Base-by-base conservation (phyloP, 2,113 vertebrate species). In the Peromyscus leucopus region DNA sequence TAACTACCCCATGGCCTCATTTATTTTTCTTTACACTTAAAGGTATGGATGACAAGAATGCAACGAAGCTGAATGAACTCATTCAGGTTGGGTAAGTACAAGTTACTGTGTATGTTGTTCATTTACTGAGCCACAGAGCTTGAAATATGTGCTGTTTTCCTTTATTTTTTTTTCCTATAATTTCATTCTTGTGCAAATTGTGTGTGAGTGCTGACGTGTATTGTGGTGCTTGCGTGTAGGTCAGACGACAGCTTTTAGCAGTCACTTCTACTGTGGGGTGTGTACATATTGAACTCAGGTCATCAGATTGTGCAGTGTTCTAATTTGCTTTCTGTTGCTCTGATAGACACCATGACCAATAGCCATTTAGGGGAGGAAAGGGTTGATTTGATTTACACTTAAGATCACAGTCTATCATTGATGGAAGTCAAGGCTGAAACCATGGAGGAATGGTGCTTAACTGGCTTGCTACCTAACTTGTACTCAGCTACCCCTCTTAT, bases 31-130 rank as follows among this genome's bases (percentile, higher is more conserved):
- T 91, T 98, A 97, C 80, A n/a, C 65, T 97, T 94, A 69, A 98
- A 99, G 99, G 99, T 98, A 99, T 99, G 99, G 99, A 99, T 91
- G 99, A 99, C 98, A 99, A 99, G 98, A 99, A 99, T 0, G 99
- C 99, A 78, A 98, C 99, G 28, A 99, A 99, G 98, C 98, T 99
- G 96, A 99, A 99, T 12, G 99, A 99, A 95, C 99, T 99, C 94
- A 99, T 99, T 97, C 99, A 99, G 96, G 99, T 99, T 0, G 99
- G 99, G 99, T 99, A 99, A 99, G 99, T 98, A 59, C 11, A 69
- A 94, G 7, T 36, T 1, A 0, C 9, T 2, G 13, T 21, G 55
- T 65, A 33, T 33, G 11, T 22, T 0, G 6, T 79, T 57, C 4
- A 19, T 39, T 31, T 36, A 13, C 61, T 63, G 48, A 80, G 15